Conservation (phyloP, 2,888 invertebrate genomes). For the Amiota mariae region DNA sequence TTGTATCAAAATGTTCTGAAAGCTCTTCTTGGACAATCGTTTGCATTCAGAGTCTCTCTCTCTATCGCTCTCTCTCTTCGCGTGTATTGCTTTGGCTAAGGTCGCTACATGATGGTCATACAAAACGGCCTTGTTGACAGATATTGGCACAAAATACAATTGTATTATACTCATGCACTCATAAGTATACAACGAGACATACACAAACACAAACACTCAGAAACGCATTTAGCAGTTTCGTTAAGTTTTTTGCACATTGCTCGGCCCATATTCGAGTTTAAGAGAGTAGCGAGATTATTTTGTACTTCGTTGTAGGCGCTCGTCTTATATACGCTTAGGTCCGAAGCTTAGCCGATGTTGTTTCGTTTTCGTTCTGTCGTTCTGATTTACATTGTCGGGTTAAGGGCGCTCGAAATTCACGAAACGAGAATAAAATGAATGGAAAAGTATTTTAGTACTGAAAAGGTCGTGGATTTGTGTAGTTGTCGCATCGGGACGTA, state of each 20-base stretch:
- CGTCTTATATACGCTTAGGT: not conserved
- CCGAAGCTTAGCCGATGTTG: not conserved
- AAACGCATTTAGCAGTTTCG: not conserved
- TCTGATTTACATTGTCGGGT: conserved; percentile 32
- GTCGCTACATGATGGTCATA: not conserved
- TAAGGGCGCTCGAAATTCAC: conserved; percentile 39
- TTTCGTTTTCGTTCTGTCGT: conserved; percentile 50
- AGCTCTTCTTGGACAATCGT: too few species aligned
- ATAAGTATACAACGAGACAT: too few species aligned
- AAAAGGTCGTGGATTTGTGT: conserved; percentile 73
- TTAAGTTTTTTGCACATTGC: not conserved
- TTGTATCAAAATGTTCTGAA: too few species aligned
- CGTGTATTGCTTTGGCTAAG: not conserved
- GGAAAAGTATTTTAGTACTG: conserved; percentile 63
- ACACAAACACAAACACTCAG: too few species aligned
- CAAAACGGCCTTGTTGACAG: conserved; percentile 10
- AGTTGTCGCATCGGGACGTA: conserved; percentile 63
- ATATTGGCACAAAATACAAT: not conserved
- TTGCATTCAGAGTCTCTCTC: too few species aligned
- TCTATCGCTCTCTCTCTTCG: not conserved
- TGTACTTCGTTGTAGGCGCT: too few species aligned
- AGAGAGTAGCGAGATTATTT: not conserved
- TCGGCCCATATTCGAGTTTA: conserved; percentile 10
- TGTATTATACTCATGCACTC: not conserved
- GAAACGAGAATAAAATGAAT: conserved; percentile 25